Percentiles rank a stretch among this genome's conserved stretches.
phyloP scores from a whole-genome alignment of 2,113 vertebrate genomes.

The Danionella cerebrum region DNA sequence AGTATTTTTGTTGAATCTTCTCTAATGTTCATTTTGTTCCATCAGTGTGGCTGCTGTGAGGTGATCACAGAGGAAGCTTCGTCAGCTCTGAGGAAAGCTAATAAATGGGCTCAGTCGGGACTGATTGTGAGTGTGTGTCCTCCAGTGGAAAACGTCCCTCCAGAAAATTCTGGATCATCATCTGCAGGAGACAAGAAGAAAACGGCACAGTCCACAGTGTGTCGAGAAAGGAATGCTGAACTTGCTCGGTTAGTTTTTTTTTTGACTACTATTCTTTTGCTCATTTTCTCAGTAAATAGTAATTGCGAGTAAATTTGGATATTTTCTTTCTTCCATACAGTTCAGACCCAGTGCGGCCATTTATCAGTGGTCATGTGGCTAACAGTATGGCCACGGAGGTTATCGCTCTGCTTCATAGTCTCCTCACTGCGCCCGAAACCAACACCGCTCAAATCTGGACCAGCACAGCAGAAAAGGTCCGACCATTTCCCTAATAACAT shows the following conservation, averaged over 20 bases:
- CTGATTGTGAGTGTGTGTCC: slow-evolving; percentile 94
- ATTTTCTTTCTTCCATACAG: slow-evolving; percentile 49
- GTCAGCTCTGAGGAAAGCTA: slow-evolving; percentile 89
- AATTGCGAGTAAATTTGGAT: no score
- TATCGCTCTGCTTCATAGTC: slow-evolving; percentile 89
- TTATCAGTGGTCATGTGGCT: slow-evolving; percentile 95
- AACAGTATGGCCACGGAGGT: slow-evolving; percentile 99
- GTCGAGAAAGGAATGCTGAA: slow-evolving; percentile 89
- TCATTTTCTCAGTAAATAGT: no score
- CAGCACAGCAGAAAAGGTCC: slow-evolving; percentile 89
- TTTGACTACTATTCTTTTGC: no score
- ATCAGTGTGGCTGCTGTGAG: slow-evolving; percentile 87
- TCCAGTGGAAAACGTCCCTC: slow-evolving; percentile 74
- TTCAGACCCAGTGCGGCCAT: slow-evolving; percentile 88
- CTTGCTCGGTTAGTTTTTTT: slow-evolving; percentile 87
- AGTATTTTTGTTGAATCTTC: no score
- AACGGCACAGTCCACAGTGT: slow-evolving; percentile 86
- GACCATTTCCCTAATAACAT: not conserved
- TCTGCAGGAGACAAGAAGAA: slow-evolving; percentile 95
- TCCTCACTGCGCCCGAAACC: slow-evolving; percentile 91
- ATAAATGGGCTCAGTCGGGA: slow-evolving; percentile 96
- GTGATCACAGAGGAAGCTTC: slow-evolving; percentile 92
- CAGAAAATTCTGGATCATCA: slow-evolving; percentile 76
- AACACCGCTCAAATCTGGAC: slow-evolving; percentile 98
- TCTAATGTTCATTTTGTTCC: no score